Evolutionary conservation across 2,113 vertebrate species (phyloP), one percentile per base, ranked within the genome.

Genomic region (Paratilapia polleni): DNA sequence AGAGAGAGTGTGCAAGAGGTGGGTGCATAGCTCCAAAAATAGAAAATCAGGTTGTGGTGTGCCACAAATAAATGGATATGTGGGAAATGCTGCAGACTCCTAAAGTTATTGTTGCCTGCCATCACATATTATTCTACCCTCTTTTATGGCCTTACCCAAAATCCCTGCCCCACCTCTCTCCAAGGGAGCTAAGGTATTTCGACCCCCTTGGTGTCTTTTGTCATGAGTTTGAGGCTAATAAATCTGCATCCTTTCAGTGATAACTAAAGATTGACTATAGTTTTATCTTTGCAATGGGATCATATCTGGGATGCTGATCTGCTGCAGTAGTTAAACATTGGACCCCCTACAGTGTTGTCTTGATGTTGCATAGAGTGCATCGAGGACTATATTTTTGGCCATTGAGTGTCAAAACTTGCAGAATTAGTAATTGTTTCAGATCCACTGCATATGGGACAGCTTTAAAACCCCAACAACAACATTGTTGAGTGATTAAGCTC

Each of bases 351-450:
- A 20, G 15, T 77, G 66, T 79, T 57, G 77, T 78, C 63, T 75
- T 70, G 52, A 38, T 49, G 38, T 68, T 10, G 36, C 54, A 41
- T 57, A 36, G 9, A 58, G 26, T 49, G 52, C 28, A 1, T 12
- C n/a, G 43, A 47, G 43, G 36, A 79, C 66, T 60, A 43, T 82
- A 52, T 89, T 88, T 85, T 78, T 81, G 10, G 66, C 47, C 24
- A 73, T 80, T 47, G 70, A 87, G 62, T 80, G 77, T 81, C 66
- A 86, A 91, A 66, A 57, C 77, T 80, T 34, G 83, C 87, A 77
- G 38, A 78, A 87, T 59, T 36, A 92, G 87, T 31, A 62, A 22
- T 20, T 19, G 19, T 64, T 62, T 43, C 54, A 84, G 66, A 83
- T 70, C 6, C 10, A 19, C 24, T 5, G 60, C 20, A 38, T 60